Conservation (phyloP, 1,140 invertebrate species). For the Oedothorax gibbosus region DNA sequence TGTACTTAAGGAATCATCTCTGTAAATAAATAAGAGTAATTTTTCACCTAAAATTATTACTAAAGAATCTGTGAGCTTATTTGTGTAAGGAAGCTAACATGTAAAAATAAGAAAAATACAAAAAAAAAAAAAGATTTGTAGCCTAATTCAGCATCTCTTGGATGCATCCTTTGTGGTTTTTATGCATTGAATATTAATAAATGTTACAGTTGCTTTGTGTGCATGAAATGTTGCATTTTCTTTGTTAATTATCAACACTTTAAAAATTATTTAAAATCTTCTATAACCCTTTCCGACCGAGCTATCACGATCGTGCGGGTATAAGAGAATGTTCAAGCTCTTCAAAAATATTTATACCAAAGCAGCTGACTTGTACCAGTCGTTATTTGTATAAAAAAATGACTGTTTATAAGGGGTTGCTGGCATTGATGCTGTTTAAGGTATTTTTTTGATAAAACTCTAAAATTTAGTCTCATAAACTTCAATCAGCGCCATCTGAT, state of each 20-base stretch:
- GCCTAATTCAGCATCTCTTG: slow-evolving; percentile 49
- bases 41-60: slow-evolving; percentile 58
- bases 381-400: no score
- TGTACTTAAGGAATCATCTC: background rate
- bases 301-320: no score
- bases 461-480: no score
- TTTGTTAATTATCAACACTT: background rate
- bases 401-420: no score
- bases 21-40: slow-evolving; percentile 57
- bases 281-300: no score
- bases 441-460: no score
- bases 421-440: no score
- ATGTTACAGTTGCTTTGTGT: slow-evolving; percentile 60
- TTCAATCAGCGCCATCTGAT: no score
- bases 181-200: slow-evolving; percentile 60
- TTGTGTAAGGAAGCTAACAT: slow-evolving; percentile 56
- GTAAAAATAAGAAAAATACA: slow-evolving; percentile 32
- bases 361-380: no score
- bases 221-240: slow-evolving; percentile 1
- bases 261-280: no score
- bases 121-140: slow-evolving; percentile 7
- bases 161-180: slow-evolving; percentile 54
- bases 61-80: slow-evolving; percentile 56
- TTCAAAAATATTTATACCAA: no score
- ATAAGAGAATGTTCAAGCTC: no score